phyloP scores from a whole-genome alignment of 2,797 vertebrate species.

The Spatula clypeata region DNA sequence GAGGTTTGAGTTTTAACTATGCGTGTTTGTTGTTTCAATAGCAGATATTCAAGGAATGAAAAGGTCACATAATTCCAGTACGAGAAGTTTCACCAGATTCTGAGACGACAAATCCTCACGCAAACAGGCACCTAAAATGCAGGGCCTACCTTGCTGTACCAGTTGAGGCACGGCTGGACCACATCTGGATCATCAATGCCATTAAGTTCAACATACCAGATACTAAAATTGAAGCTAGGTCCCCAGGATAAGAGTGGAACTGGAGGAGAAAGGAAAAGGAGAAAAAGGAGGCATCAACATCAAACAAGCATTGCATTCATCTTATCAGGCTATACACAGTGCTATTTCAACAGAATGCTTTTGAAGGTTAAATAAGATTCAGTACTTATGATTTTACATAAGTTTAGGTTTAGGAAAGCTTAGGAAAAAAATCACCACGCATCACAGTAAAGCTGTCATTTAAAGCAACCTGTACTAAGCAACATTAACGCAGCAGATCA shows the following conservation, averaged over 20 bases:
- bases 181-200: conserved; percentile 98
- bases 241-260: conserved; percentile 99
- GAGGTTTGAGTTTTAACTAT: background rate
- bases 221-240: conserved; percentile 99
- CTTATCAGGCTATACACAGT: background rate
- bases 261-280: conserved; percentile 78
- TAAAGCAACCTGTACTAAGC: conserved; percentile 34
- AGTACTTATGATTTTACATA: background rate
- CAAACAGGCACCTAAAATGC: conserved; percentile 59
- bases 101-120: background rate
- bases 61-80: conserved; percentile 20
- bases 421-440: conserved; percentile 10
- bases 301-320: background rate
- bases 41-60: conserved; percentile 12
- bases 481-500: conserved; percentile 29
- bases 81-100: conserved; percentile 3
- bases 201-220: conserved; percentile 99
- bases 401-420: conserved; percentile 12
- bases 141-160: conserved; percentile 98
- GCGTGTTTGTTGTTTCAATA: background rate
- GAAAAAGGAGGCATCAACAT: conserved; percentile 20
- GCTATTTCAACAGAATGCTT: background rate
- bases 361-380: background rate
- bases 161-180: conserved; percentile 99
- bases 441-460: background rate